Evolutionary conservation across 2,113 vertebrate genomes (phyloP), one percentile per base, ranked within the genome.

Genomic region (Physeter macrocephalus): DNA sequence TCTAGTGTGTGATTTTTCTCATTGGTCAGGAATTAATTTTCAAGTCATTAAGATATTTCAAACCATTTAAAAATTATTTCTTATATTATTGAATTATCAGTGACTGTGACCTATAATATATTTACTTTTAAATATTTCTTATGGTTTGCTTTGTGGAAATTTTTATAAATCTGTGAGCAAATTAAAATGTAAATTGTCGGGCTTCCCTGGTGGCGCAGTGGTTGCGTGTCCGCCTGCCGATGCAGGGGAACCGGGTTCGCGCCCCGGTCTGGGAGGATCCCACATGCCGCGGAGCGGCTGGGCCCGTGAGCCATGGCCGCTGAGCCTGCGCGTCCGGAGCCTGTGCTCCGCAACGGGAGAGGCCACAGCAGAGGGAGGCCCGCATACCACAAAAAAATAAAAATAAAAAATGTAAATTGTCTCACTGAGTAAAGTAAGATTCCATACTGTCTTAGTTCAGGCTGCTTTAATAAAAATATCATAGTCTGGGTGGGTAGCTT

Each of bases 81-180:
- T 77, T 41, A 41, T 52, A 59, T 71, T 85, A 71, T 25, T 85
- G 46, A 94, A 89, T 81, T 92, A 85, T 43, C 57, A 46, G 18
- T 89, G 34, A 74, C 31, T 94, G 5, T 90, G 36, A 54, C 34
- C 9, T 77, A 0, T 46, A 93, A 54, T 17, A 77, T 62, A 46
- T 69, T 69, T 74, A 82, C 46, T 84, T 78, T 88, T 27, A 88
- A 88, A 62, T 94, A 78, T 84, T 86, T 95, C 39, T 83, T 94
- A 69, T 54, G 18, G 25, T 92, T 97, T n/a, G 52, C 3, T 74
- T 57, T 85, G 6, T 86, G 59, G 12, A 93, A 85, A 62, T 66
- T 80, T 84, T n/a, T 74, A 14, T 57, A 72, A 78, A 74, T 25
- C 36, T 82, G 11, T 67, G 36, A 81, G 71, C 21, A 78, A 57